phyloP scores from a whole-genome alignment of 2,797 vertebrate genomes.

The Crypturellus tataupa region DNA sequence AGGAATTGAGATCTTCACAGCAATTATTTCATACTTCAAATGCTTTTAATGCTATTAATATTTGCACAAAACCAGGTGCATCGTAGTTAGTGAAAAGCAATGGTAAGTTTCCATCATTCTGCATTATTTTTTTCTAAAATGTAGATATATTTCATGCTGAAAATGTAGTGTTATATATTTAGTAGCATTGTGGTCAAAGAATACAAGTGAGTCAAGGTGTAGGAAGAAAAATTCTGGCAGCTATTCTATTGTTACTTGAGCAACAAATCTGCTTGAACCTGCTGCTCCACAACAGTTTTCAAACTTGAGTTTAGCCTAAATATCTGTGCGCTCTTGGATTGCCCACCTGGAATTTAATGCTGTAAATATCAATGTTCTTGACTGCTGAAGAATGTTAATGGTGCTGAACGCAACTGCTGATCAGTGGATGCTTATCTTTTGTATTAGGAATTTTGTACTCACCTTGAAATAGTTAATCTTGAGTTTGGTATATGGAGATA shows the following conservation, averaged over 20 bases:
- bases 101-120: not conserved
- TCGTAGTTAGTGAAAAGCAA: not conserved
- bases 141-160: not conserved
- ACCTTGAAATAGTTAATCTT: not conserved
- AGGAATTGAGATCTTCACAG: not conserved
- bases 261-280: not conserved
- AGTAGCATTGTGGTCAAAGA: not conserved
- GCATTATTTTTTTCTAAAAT: not conserved
- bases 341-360: accelerated
- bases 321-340: not conserved
- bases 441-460: not conserved
- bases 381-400: not conserved
- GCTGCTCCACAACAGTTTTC: not conserved
- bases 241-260: not conserved
- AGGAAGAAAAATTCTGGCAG: not conserved
- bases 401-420: not conserved
- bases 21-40: not conserved
- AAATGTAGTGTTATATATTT: not conserved
- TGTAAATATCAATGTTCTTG: not conserved
- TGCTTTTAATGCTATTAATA: not conserved
- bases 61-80: not conserved
- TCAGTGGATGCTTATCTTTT: not conserved
- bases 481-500: not conserved
- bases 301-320: not conserved
- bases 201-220: not conserved